Evolutionary conservation across 2,113 vertebrate genomes (phyloP), one percentile per base, ranked within the genome.

Genomic region (Microcebus lehilahytsara): DNA sequence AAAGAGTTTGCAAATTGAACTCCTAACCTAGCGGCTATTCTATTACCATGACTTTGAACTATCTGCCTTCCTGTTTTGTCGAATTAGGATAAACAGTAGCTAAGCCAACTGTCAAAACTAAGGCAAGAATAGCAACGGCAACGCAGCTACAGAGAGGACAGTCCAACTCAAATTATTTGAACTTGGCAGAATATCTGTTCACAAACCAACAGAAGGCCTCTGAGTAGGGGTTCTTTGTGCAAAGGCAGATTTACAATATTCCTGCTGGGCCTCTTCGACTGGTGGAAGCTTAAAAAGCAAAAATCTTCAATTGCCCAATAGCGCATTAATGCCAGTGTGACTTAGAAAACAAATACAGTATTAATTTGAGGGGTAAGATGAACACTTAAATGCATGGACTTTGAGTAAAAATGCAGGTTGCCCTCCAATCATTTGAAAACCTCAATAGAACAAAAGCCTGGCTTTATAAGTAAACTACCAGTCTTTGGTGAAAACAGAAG

Each of bases 71-170:
- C 46, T 46, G 46, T 46, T 46, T 46, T 46, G 46, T 46, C 8
- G 46, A 46, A 46, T 46, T 46, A 8, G 46, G 46, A 9, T 46
- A 46, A 46, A 46, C 46, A 46, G 46, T 9, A 46, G 46, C 46
- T 46, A 46, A 1, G 46, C 46, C 46, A 92, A 92, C 42, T 78
- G 13, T 51, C 56, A 89, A 91, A 94, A 89, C 42, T 77, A 80
- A 89, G 78, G 79, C 84, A 92, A 96, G 71, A 79, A 84, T 79
- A 96, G 30, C n/a, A 94, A 49, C 19, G 83, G 51, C 14, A 64
- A 10, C n/a, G 49, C 3, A 87, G 81, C 40, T 42, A 40, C 5
- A 46, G 22, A 83, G 19, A 89, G 30, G 56, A 71, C 22, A 1
- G 67, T 53, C 34, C 77, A 83, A 77, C 30, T 87, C 20, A 30